Conservation (phyloP, 2,113 vertebrate genomes). For the Centropus unirufus region DNA sequence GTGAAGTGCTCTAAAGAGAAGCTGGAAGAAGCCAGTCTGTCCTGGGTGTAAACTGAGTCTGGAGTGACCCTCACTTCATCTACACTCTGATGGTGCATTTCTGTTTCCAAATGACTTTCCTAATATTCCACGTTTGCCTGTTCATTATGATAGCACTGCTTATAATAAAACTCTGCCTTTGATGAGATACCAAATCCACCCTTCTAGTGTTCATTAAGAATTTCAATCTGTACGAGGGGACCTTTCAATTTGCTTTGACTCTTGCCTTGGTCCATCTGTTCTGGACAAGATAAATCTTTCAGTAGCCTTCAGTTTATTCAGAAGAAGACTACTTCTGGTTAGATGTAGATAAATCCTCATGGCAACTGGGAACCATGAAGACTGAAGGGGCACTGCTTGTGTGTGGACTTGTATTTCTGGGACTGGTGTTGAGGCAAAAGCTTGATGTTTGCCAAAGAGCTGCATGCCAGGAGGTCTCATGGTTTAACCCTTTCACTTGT, state of each 20-base stretch:
- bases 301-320: neutral
- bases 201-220: neutral
- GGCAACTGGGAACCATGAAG: neutral
- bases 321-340: neutral
- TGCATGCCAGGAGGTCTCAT: no score
- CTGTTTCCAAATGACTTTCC: neutral
- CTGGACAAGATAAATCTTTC: neutral
- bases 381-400: neutral
- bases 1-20: neutral
- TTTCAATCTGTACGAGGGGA: neutral
- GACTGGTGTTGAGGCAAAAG: neutral
- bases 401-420: neutral
- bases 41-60: neutral
- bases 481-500: neutral
- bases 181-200: neutral
- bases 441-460: neutral
- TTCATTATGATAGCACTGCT: neutral
- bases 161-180: conserved; percentile 29
- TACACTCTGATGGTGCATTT: neutral
- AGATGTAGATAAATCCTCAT: neutral
- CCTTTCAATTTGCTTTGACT: neutral
- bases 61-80: neutral
- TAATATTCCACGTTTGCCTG: neutral
- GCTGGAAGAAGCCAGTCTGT: neutral
- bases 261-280: neutral